phyloP scores from a whole-genome alignment of 2,113 vertebrate species.

The Sterrhoptilus dennistouni region DNA sequence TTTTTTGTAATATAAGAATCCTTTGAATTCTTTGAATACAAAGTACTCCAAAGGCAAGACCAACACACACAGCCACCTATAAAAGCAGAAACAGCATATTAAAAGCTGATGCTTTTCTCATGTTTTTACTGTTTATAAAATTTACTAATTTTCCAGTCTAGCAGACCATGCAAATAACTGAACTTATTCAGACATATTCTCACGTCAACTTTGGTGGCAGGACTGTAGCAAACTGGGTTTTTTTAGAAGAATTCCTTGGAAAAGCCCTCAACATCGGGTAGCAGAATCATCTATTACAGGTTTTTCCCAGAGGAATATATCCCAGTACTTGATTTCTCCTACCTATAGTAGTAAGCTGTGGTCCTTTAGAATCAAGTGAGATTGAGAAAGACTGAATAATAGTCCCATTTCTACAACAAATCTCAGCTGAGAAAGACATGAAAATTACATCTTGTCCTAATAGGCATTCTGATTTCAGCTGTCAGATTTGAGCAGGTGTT shows the following conservation, averaged over 20 bases:
- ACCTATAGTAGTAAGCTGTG: not conserved
- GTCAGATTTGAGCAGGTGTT: slow-evolving; percentile 49
- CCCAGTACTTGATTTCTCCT: not conserved
- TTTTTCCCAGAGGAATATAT: not conserved
- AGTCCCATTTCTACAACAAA: not conserved
- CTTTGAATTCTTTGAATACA: not conserved
- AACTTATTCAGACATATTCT: not conserved
- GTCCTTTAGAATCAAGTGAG: not conserved
- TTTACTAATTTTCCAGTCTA: not conserved
- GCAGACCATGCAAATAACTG: not conserved
- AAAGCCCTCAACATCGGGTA: not conserved
- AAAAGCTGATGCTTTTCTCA: not conserved
- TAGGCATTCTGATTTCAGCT: slow-evolving; percentile 22
- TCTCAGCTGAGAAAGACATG: not conserved
- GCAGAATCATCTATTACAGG: not conserved
- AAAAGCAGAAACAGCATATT: not conserved
- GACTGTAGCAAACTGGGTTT: not conserved
- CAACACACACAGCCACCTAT: not conserved
- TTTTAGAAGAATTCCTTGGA: not conserved
- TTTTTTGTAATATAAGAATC: not conserved
- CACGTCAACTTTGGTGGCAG: not conserved
- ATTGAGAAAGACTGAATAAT: not conserved
- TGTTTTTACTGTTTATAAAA: not conserved
- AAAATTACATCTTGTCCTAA: slow-evolving; percentile 11
- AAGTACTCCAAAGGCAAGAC: not conserved